Conservation (phyloP, 2,888 invertebrate species). For the Argynnis bischoffii region DNA sequence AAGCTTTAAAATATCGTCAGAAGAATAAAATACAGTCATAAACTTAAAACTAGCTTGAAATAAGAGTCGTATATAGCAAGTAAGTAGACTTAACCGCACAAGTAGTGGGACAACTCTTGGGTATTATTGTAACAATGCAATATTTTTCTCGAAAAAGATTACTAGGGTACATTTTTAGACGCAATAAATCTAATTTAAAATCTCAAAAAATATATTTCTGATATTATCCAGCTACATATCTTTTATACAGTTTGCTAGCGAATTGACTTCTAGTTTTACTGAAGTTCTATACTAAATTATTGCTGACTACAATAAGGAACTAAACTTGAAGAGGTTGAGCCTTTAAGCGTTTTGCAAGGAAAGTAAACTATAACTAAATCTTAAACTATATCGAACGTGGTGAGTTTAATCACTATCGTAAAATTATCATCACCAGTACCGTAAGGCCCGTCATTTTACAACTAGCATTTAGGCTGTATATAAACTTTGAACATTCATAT, state of each 20-base stretch:
- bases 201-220: no score
- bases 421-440: constrained; percentile 42
- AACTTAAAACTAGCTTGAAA: constrained; percentile 19
- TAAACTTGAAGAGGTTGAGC: no score
- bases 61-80: constrained; percentile 8
- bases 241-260: no score
- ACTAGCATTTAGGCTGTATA: constrained; percentile 37
- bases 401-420: constrained; percentile 69
- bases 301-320: no score
- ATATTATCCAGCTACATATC: no score
- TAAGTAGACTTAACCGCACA: constrained; percentile 31
- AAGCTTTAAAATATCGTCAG: constrained; percentile 35
- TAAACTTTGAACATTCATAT: constrained; percentile 39
- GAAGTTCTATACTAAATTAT: no score
- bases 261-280: no score
- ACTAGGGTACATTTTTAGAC: no score
- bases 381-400: constrained; percentile 67
- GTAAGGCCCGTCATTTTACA: constrained; percentile 44
- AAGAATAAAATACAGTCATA: constrained; percentile 30
- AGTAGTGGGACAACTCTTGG: not conserved
- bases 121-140: no score
- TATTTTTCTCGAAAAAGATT: no score
- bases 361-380: constrained; percentile 35
- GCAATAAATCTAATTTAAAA: no score
- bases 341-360: constrained; percentile 9